Percentiles rank a stretch among this genome's conserved stretches.
Conservation (phyloP, 1,140 invertebrate species). For the Drosophila nigrodunni region DNA sequence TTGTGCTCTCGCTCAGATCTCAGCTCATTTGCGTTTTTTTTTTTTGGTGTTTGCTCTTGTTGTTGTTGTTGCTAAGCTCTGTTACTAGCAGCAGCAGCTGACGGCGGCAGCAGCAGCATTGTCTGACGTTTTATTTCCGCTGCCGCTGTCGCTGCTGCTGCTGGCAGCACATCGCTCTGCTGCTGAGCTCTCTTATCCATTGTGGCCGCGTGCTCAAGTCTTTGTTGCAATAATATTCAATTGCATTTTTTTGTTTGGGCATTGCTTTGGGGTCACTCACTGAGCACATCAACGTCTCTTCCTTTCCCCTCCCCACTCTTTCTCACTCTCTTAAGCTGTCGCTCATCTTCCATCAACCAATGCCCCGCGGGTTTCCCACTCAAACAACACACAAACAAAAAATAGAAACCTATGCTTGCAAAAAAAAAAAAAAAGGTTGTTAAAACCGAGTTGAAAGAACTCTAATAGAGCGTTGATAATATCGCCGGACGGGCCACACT, state of each 20-base stretch:
- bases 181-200: constrained; percentile 25
- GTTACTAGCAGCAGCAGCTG: constrained; percentile 6
- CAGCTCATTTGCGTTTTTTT: constrained; percentile 38
- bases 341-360: constrained; percentile 18
- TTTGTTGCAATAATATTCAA: constrained; percentile 60
- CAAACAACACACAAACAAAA: constrained; percentile 23
- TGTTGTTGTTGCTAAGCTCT: constrained; percentile 50
- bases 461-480: constrained; percentile 52
- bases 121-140: constrained; percentile 53
- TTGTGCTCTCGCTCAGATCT: constrained; percentile 22
- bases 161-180: background rate
- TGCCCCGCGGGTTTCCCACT: constrained; percentile 8
- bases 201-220: constrained; percentile 69
- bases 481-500: constrained; percentile 30
- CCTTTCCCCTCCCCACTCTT: background rate
- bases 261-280: constrained; percentile 47
- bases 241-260: constrained; percentile 42
- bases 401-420: constrained; percentile 24
- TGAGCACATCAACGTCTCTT: constrained; percentile 7
- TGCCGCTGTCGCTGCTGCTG: constrained; percentile 18
- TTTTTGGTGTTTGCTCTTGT: constrained; percentile 18
- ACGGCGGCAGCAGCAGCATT: constrained; percentile 26
- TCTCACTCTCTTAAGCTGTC: background rate
- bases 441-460: constrained; percentile 47
- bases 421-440: constrained; percentile 24